A percentile compares a stretch with the other conserved stretches of the same genome.
Evolutionary conservation across 2,797 vertebrate genomes (phyloP).

Genomic region (Sebastes trivittatus): DNA sequence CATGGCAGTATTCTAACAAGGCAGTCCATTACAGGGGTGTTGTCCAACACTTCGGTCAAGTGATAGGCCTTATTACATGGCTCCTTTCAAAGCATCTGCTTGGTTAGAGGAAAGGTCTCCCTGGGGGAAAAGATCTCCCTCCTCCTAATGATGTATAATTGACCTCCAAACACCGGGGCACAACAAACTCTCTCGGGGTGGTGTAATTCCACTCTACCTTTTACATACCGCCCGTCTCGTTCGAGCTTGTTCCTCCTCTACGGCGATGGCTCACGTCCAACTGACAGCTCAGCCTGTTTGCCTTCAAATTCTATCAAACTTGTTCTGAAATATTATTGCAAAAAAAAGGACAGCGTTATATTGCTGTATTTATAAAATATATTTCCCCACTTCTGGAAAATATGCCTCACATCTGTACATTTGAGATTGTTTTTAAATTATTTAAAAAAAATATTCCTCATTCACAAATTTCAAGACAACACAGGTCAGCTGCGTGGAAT

Average conservation of each 20-base stretch:
- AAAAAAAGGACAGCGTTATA: not conserved
- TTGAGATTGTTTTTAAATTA: not conserved
- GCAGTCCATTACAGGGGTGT: constrained; percentile 76
- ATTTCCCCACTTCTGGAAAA: not conserved
- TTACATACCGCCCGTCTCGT: constrained; percentile 65
- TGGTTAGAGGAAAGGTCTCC: constrained; percentile 68
- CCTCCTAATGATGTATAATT: constrained; percentile 81
- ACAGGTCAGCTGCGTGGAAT: constrained; percentile 16
- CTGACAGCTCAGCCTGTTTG: constrained; percentile 46
- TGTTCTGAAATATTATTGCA: not conserved
- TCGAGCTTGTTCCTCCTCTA: constrained; percentile 66
- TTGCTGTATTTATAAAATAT: not conserved
- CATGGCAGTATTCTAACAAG: constrained; percentile 72
- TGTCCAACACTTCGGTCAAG: constrained; percentile 71
- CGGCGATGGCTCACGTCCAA: constrained; percentile 45
- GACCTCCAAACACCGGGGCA: constrained; percentile 77
- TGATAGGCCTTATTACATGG: constrained; percentile 76
- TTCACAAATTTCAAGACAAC: constrained; percentile 11
- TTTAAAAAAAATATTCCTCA: not conserved
- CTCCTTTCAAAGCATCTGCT: constrained; percentile 73
- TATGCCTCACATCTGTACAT: not conserved
- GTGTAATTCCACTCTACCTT: constrained; percentile 72
- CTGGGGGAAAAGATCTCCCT: constrained; percentile 67
- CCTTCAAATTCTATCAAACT: constrained; percentile 13
- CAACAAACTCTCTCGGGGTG: constrained; percentile 70